A percentile compares a stretch with the other conserved stretches of the same genome.
phyloP scores from a whole-genome alignment of 2,888 invertebrate genomes.

The Odontothrips loti region DNA sequence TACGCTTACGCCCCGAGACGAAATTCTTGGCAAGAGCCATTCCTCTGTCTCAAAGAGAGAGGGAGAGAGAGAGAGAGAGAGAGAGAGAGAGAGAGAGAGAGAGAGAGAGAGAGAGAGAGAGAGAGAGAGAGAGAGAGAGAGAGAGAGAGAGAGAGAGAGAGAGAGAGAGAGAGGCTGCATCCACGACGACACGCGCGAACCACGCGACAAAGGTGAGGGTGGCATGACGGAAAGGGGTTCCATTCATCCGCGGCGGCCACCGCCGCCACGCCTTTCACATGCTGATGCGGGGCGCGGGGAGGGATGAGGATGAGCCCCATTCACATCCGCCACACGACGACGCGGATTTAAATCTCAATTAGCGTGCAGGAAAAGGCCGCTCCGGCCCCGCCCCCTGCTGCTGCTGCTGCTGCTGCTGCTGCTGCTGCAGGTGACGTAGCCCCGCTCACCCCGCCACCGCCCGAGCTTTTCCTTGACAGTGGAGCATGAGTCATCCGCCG shows the following conservation, averaged over 20 bases:
- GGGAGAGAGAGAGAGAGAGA: slow-evolving; percentile 21
- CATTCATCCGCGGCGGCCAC: neutral
- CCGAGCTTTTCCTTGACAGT: neutral
- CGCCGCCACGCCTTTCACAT: neutral
- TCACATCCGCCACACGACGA: neutral
- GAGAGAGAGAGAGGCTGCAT: neutral
- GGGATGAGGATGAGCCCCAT: neutral
- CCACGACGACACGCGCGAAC: neutral
- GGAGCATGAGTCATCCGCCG: slow-evolving; percentile 1
- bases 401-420: no score
- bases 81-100: slow-evolving; percentile 19
- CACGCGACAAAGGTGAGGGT: neutral
- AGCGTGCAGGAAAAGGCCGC: neutral
- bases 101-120: neutral
- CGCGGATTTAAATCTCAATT: slow-evolving; percentile 1
- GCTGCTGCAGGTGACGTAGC: no score
- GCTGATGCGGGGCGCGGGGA: neutral
- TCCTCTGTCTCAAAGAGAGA: neutral
- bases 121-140: neutral
- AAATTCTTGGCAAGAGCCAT: no score
- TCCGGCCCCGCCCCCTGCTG: no score
- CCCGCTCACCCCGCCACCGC: no score
- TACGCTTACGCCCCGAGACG: no score
- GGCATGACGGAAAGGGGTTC: neutral
- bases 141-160: neutral